Evolutionary conservation across 2,888 invertebrate genomes (phyloP).

Genomic region (Koerneria pararmatus): DNA sequence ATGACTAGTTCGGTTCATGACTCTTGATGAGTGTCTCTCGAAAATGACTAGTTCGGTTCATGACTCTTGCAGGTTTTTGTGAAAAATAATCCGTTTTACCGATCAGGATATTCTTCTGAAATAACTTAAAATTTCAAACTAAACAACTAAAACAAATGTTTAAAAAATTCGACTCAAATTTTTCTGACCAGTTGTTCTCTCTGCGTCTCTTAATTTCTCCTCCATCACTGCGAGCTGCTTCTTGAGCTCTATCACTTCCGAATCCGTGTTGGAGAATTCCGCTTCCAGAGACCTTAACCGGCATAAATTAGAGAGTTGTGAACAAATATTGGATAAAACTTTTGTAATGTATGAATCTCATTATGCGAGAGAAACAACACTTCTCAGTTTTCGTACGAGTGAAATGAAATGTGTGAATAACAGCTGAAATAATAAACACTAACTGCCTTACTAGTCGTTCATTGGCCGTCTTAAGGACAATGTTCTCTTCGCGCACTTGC

Average conservation of each 20-base stretch:
- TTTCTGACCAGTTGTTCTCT: too few relatives aligned
- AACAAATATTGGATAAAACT: neutral
- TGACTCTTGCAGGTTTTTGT: too few relatives aligned
- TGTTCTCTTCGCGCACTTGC: slow-evolving; percentile 32
- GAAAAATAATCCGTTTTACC: too few relatives aligned
- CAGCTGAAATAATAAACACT: slow-evolving; percentile 18
- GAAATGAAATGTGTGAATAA: slow-evolving; percentile 2
- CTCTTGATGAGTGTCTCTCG: too few relatives aligned
- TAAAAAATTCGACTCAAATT: too few relatives aligned
- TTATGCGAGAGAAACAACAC: too few relatives aligned
- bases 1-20: too few relatives aligned
- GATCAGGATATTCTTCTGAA: too few relatives aligned
- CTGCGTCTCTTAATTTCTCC: slow-evolving; percentile 32
- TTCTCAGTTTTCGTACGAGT: too few relatives aligned
- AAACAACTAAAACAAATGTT: too few relatives aligned
- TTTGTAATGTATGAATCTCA: neutral
- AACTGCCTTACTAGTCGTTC: slow-evolving; percentile 46
- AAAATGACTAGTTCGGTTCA: too few relatives aligned
- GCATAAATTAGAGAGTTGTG: slow-evolving; percentile 2
- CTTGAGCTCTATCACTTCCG: slow-evolving; percentile 37
- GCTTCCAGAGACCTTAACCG: slow-evolving; percentile 29
- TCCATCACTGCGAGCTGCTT: slow-evolving; percentile 34
- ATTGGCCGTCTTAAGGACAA: slow-evolving; percentile 45
- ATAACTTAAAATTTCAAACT: too few relatives aligned
- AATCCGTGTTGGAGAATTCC: slow-evolving; percentile 29